These are phyloP conservation scores for Cladorhizidae sp. DNA, from an alignment of 37 sponge, comb jelly and placozoan species.

Conservation along the genomic window DNA sequence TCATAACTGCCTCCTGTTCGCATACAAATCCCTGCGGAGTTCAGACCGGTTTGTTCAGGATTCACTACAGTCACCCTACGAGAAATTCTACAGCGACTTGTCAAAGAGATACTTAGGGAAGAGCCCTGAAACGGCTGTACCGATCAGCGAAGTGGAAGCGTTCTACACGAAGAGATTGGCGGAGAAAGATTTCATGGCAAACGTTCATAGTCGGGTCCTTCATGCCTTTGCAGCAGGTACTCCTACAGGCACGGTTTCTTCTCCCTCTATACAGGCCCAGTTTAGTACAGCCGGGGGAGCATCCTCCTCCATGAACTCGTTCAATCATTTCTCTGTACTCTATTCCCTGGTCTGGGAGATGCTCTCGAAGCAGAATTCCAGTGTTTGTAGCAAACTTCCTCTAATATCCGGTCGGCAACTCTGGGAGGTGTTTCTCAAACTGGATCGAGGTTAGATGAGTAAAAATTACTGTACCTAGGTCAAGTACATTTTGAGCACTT, in stretches of 20 bases:
- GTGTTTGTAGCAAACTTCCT: background rate
- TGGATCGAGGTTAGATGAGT: conserved; percentile 36
- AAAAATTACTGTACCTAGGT: no score
- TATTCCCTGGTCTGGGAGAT: conserved; percentile 39
- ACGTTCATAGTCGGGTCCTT: conserved; percentile 7
- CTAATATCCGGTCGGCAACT: conserved; percentile 23
- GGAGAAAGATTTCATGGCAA: conserved; percentile 12
- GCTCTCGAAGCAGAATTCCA: background rate
- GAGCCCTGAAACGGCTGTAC: background rate
- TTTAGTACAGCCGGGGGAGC: background rate
- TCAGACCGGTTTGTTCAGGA: conserved; percentile 28
- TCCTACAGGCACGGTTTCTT: background rate
- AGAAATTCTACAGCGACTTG: conserved; percentile 27
- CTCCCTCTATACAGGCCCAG: background rate
- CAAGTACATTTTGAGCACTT: no score
- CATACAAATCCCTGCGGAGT: conserved; percentile 11
- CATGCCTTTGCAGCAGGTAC: background rate
- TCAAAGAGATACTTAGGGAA: background rate
- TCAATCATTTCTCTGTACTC: conserved; percentile 1
- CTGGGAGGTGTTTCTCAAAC: conserved; percentile 53
- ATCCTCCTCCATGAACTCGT: background rate
- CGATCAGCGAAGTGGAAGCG: conserved; percentile 45
- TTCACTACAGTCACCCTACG: conserved; percentile 19
- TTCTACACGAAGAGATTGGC: conserved; percentile 23
- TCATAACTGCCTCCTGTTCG: conserved; percentile 20